Percentiles rank a stretch among this genome's conserved stretches.
These are phyloP conservation scores for Callyntrura sp. DNA, from an alignment of 2,888 invertebrate genomes.

Conservation along the genomic window DNA sequence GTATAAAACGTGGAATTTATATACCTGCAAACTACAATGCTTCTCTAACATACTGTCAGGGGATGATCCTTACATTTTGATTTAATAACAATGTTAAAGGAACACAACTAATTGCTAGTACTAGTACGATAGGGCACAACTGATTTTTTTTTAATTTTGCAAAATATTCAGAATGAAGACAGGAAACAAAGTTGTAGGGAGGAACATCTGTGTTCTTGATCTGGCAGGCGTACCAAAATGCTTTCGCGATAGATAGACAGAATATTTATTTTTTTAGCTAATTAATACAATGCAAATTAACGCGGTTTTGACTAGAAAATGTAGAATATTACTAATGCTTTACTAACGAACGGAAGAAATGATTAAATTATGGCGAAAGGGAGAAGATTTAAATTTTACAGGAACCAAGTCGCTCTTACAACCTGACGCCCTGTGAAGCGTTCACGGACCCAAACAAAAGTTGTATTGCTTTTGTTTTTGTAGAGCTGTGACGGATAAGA, in stretches of 20 bases:
- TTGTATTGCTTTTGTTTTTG: neutral
- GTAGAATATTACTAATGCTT: slow-evolving; percentile 4
- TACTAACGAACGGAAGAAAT: neutral
- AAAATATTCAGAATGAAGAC: neutral
- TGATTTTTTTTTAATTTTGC: neutral
- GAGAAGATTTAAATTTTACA: slow-evolving; percentile 34
- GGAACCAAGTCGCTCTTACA: slow-evolving; percentile 4
- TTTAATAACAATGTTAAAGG: slow-evolving; percentile 23
- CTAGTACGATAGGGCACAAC: neutral
- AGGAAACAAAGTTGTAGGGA: neutral
- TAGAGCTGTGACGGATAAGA: slow-evolving; percentile 48
- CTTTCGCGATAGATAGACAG: too few relatives aligned
- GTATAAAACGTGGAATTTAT: neutral
- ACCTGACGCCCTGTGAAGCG: neutral
- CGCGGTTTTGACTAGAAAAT: neutral
- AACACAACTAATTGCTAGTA: slow-evolving; percentile 6
- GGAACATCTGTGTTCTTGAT: neutral
- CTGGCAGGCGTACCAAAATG: neutral
- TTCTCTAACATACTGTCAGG: too few relatives aligned
- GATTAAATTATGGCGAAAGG: neutral
- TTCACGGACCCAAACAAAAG: slow-evolving; percentile 9
- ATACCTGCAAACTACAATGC: too few relatives aligned
- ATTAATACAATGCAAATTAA: slow-evolving; percentile 33
- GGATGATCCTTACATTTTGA: neutral
- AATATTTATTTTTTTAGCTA: slow-evolving; percentile 18